Evolutionary conservation across 2,113 vertebrate species (phyloP).

Genomic region (Elachura formosa): DNA sequence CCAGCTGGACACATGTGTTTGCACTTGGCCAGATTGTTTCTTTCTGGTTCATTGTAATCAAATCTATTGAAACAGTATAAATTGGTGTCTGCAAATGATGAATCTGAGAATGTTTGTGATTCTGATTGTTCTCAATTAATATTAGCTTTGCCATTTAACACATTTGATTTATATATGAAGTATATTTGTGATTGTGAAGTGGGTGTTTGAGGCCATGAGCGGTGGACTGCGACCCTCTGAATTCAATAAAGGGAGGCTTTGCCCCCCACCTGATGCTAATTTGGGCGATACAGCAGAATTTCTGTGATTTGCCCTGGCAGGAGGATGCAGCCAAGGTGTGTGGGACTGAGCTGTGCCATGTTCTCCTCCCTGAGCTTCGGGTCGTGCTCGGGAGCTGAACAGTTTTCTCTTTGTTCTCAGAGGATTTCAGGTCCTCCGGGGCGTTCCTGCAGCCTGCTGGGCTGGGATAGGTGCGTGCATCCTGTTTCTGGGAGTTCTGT

Average conservation of each 20-base stretch:
- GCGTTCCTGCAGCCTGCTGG: background rate
- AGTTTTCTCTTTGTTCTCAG: background rate
- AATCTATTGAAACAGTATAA: background rate
- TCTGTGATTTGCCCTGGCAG: background rate
- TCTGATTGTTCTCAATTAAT: background rate
- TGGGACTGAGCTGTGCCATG: background rate
- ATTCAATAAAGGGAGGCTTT: background rate
- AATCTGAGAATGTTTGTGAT: background rate
- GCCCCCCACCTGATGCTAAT: background rate
- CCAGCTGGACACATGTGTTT: background rate
- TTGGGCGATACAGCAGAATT: background rate
- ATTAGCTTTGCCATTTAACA: background rate
- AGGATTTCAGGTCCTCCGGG: background rate
- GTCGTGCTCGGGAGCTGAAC: background rate
- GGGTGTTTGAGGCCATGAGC: background rate
- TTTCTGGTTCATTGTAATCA: background rate
- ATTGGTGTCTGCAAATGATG: background rate
- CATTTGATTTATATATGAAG: background rate
- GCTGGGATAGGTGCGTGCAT: background rate
- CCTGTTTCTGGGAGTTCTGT: background rate
- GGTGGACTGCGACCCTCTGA: background rate
- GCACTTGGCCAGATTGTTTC: background rate
- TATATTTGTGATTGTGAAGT: background rate
- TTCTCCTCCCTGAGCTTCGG: fast-evolving
- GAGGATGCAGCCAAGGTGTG: background rate